Conservation (phyloP, 2,113 vertebrate species). For the Numenius arquata region DNA sequence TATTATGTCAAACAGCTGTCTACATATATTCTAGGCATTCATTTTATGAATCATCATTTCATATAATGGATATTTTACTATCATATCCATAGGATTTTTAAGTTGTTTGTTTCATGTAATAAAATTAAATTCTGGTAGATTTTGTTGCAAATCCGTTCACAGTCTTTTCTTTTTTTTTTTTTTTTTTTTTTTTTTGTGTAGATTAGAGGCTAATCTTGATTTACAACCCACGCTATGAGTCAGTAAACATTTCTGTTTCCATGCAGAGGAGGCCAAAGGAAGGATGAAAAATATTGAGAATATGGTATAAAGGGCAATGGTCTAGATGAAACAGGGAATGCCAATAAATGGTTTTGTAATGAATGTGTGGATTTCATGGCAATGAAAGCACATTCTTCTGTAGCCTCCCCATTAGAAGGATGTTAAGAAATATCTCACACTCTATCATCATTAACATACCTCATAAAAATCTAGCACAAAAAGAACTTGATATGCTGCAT, state of each 20-base stretch:
- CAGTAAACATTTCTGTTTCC: background rate
- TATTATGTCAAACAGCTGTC: slow-evolving; percentile 26
- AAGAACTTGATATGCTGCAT: background rate
- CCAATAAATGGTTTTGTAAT: background rate
- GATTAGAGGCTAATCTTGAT: background rate
- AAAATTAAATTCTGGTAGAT: background rate
- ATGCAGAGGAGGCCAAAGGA: background rate
- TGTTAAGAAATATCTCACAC: background rate
- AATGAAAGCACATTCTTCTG: background rate
- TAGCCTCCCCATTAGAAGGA: background rate
- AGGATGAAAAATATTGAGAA: background rate
- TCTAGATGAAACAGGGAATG: background rate
- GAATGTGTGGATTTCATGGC: background rate
- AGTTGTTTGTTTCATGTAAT: background rate
- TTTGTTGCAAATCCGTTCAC: background rate
- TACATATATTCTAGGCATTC: background rate
- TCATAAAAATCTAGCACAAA: background rate
- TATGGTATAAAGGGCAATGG: background rate
- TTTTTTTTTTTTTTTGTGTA: background rate
- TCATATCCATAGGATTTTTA: background rate
- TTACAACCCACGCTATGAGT: accelerated
- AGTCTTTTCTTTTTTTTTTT: background rate
- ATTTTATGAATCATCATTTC: slow-evolving; percentile 5
- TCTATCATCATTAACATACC: background rate
- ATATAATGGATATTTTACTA: background rate